Base-by-base conservation (phyloP, 2,113 vertebrate genomes). In the Tetrao urogallus region DNA sequence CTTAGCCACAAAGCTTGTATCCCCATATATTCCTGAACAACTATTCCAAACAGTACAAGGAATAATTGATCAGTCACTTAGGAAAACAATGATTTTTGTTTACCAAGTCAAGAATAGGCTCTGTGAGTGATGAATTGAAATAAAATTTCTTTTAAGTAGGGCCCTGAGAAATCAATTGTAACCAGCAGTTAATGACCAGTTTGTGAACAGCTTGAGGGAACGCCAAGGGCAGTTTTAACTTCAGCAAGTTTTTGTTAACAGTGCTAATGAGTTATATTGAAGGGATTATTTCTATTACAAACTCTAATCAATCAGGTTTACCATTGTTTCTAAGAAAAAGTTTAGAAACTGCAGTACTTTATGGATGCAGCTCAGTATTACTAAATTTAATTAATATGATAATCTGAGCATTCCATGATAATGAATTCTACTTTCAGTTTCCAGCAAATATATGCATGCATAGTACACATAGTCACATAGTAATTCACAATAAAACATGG, bases 201-300 rank as follows among this genome's bases (percentile, higher is more conserved):
- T 96, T 97, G 79, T 71, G 81, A 98, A 97, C 93, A 96, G 97
- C 97, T 98, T 98, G 97, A 96, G 90, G 94, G 90, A 97, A 97
- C 96, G 94, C 97, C 97, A 97, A 97, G 63, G 94, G 92, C 96
- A 97, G 95, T 96, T 97, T 97, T 95, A 97, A 94, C 85, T 94
- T 80, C 65, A 96, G 94, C 66, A 98, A 98, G 98, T 97, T 97
- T 97, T 97, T 94, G 94, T 97, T 98, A 98, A 97, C 94, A 97
- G 93, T 95, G 95, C 67, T 98, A 98, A 98, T 98, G 95, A 97
- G 95, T 86, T 95, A 96, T 98, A 97, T 97, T 97, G 73, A 83
- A 93, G 65, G 84, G 86, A 97, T 97, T 98, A 97, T 96, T 94
- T 85, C 93, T 97, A 89, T 97, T 97, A 97, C 95, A 97, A 98